Conservation (phyloP, 2,797 vertebrate genomes). For the Tachyglossus aculeatus region DNA sequence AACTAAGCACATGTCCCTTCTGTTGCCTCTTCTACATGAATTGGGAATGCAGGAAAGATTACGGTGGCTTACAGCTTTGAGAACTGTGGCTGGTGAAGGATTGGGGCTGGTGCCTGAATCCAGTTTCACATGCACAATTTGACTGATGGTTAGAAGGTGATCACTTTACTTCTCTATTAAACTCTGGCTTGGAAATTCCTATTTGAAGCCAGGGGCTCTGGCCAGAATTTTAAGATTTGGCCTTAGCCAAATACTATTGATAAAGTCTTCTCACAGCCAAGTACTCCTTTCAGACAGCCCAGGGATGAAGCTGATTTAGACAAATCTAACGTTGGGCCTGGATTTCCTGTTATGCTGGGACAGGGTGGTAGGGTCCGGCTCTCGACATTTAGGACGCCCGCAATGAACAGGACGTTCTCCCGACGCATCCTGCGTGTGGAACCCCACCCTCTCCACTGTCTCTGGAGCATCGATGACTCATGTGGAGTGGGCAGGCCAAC, state of each 20-base stretch:
- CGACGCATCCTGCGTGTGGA: neutral
- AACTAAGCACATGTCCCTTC: rapidly evolving
- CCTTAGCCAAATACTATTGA: neutral
- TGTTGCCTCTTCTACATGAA: no score
- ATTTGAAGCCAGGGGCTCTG: neutral
- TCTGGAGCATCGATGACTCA: neutral
- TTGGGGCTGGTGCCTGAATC: no score
- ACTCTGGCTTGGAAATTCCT: slow-evolving; percentile 2
- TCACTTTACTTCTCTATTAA: neutral
- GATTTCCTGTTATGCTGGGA: neutral
- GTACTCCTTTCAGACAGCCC: no score
- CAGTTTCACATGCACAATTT: no score
- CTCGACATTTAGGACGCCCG: neutral
- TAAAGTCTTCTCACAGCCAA: neutral
- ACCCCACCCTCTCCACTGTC: neutral
- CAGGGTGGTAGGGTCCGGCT: neutral
- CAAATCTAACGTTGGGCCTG: neutral
- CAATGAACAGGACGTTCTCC: neutral
- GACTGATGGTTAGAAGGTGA: neutral
- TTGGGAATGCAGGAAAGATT: no score
- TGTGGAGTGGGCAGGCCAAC: no score
- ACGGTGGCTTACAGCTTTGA: no score
- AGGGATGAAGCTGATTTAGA: neutral
- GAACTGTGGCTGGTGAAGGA: no score
- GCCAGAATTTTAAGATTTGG: neutral